phyloP scores from a whole-genome alignment of 1,140 invertebrate species.

The Aphis craccivora region DNA sequence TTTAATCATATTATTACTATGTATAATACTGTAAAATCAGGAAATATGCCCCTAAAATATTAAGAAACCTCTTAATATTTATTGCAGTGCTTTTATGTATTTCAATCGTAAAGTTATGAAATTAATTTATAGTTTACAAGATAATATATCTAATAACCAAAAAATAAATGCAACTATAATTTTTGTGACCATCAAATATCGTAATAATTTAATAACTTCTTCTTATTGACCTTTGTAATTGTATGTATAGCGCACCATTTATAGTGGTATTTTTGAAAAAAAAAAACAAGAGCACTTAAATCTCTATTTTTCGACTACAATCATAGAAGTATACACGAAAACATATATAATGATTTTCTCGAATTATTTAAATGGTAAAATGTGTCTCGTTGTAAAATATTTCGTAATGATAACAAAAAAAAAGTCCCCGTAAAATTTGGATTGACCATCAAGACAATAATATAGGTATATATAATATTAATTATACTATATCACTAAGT shows the following conservation, averaged over 20 bases:
- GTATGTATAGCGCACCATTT: not conserved
- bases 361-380: too few species aligned
- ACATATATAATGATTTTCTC: too few species aligned
- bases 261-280: not conserved
- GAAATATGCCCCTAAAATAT: not conserved
- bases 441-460: too few species aligned
- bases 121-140: not conserved
- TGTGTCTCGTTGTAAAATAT: too few species aligned
- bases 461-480: too few species aligned
- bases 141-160: not conserved
- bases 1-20: not conserved
- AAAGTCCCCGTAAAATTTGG: too few species aligned
- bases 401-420: too few species aligned
- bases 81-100: not conserved
- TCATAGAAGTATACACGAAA: too few species aligned
- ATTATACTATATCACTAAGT: too few species aligned
- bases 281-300: too few species aligned
- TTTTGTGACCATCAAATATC: not conserved
- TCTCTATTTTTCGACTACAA: too few species aligned
- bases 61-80: not conserved
- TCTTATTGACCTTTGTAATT: not conserved
- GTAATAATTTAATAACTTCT: not conserved
- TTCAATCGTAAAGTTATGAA: not conserved
- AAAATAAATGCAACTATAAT: not conserved
- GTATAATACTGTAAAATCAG: not conserved